Evolutionary conservation across 2,113 vertebrate genomes (phyloP).

Genomic region (Lathamus discolor): DNA sequence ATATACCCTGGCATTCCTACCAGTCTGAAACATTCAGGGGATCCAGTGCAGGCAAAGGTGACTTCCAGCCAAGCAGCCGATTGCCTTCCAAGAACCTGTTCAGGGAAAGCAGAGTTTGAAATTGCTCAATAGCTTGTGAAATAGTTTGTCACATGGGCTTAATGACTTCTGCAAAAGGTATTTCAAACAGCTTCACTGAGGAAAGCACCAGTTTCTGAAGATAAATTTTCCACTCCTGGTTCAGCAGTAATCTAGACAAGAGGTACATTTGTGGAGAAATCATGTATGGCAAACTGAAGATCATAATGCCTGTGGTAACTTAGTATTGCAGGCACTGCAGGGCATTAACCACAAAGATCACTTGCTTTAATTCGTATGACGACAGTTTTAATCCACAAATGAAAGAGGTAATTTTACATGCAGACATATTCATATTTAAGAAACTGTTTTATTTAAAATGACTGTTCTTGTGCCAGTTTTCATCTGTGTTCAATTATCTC

Average conservation of each 20-base stretch:
- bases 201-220: conserved; percentile 12
- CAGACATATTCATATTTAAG: conserved; percentile 13
- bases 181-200: conserved; percentile 12
- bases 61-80: conserved; percentile 28
- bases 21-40: background rate
- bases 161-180: conserved; percentile 51
- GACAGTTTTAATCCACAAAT: conserved; percentile 12
- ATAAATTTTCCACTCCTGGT: background rate
- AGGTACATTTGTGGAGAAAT: conserved; percentile 15
- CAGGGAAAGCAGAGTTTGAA: conserved; percentile 51
- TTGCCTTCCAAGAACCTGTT: conserved; percentile 42
- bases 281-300: background rate
- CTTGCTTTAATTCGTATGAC: conserved; percentile 23
- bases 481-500: background rate
- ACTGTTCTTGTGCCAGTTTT: conserved; percentile 19
- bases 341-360: conserved; percentile 10
- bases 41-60: background rate
- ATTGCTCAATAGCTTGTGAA: conserved; percentile 67
- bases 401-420: conserved; percentile 5
- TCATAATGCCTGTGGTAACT: background rate
- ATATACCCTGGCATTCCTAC: background rate
- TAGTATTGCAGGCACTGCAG: background rate
- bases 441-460: conserved; percentile 22
- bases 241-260: conserved; percentile 8
- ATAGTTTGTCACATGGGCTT: conserved; percentile 35